A percentile compares a stretch with the other conserved stretches of the same genome.
phyloP scores from a whole-genome alignment of 1,140 invertebrate species.

The Leptopilina clavipes region DNA sequence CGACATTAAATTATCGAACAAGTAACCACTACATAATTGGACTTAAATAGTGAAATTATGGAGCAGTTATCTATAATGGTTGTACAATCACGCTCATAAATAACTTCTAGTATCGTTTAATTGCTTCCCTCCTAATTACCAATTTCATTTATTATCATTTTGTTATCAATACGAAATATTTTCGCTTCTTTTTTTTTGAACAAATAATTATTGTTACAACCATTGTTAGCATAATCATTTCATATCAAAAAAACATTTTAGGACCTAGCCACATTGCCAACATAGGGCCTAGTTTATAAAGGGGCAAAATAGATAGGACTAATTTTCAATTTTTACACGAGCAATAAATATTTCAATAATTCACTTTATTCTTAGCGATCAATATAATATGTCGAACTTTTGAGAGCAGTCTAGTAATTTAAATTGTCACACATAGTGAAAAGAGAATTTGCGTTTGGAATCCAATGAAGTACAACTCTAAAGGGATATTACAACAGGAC shows the following conservation, averaged over 20 bases:
- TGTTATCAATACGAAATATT: background rate
- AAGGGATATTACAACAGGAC: conserved; percentile 13
- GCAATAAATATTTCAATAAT: no score
- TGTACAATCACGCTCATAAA: background rate
- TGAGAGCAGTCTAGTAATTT: background rate
- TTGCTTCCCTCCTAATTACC: conserved; percentile 3
- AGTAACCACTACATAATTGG: background rate
- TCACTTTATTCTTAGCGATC: background rate
- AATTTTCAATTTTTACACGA: no score
- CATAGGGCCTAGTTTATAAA: no score
- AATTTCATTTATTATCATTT: conserved; percentile 13
- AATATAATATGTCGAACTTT: background rate
- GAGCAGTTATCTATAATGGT: conserved; percentile 19
- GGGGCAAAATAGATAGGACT: no score
- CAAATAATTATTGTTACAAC: no score
- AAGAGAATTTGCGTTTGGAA: background rate
- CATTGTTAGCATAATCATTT: no score
- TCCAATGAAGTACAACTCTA: background rate
- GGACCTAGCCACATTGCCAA: no score
- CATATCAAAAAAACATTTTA: no score
- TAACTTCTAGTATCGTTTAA: background rate
- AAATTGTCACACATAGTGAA: conserved; percentile 6
- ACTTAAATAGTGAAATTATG: conserved; percentile 16
- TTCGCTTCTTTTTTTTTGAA: background rate
- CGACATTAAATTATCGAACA: background rate